Conservation (phyloP, 2,113 vertebrate genomes). For the Excalfactoria chinensis region DNA sequence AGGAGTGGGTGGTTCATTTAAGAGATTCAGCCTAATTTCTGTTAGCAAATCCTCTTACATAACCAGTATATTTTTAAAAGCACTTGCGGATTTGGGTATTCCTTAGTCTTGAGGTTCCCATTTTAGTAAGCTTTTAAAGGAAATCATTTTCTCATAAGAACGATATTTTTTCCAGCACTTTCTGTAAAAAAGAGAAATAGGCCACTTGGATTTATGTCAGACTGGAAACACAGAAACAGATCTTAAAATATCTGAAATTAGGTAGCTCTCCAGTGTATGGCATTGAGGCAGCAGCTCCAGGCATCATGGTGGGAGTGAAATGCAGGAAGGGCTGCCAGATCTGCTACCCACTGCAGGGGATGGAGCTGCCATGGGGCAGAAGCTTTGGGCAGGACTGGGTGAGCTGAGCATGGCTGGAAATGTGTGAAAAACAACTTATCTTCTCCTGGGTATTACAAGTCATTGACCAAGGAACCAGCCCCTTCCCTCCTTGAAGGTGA, state of each 20-base stretch:
- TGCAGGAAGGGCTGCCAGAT: neutral
- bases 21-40: neutral
- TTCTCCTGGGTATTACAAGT: neutral
- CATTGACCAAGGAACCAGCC: neutral
- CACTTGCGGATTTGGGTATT: neutral
- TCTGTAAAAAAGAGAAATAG: neutral
- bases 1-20: neutral
- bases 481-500: neutral
- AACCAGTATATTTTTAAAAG: neutral
- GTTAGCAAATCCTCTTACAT: neutral
- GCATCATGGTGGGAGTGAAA: rapidly evolving
- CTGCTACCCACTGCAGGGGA: neutral
- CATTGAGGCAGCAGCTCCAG: neutral
- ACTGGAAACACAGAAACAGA: neutral
- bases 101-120: neutral
- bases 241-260: neutral
- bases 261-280: neutral
- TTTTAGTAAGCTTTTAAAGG: neutral
- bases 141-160: neutral
- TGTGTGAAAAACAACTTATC: rapidly evolving
- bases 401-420: rapidly evolving
- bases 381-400: rapidly evolving
- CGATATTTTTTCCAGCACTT: neutral
- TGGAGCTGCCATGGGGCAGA: rapidly evolving
- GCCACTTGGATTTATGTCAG: neutral